Percentiles rank a stretch among this genome's conserved stretches.
phyloP scores from a whole-genome alignment of 2,797 vertebrate species.

The Mycteria americana region DNA sequence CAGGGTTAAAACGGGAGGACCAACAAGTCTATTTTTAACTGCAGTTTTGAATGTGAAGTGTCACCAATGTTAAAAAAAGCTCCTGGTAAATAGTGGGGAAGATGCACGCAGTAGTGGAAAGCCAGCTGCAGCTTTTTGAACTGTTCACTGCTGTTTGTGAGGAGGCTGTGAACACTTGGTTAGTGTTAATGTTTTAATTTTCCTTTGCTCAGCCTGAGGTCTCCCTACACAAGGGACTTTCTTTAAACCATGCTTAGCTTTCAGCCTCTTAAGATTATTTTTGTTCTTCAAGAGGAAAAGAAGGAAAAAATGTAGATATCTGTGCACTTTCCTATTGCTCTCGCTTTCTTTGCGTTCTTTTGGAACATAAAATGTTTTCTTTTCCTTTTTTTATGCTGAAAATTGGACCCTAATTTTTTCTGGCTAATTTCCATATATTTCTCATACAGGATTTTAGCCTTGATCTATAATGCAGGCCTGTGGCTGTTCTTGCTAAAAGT shows the following conservation, averaged over 20 bases:
- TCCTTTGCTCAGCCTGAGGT: not conserved
- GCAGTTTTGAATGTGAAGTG: constrained; percentile 58
- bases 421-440: constrained; percentile 35
- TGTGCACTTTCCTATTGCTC: not conserved
- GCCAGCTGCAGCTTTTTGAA: constrained; percentile 56
- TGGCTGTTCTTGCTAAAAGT: constrained; percentile 47
- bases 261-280: not conserved
- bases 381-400: not conserved
- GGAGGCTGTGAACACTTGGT: constrained; percentile 1
- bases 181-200: constrained; percentile 38
- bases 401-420: not conserved
- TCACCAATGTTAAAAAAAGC: constrained; percentile 61
- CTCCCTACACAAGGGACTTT: constrained; percentile 3
- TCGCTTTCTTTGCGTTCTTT: not conserved
- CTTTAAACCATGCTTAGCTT: not conserved
- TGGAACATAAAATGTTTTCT: not conserved
- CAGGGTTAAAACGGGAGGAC: constrained; percentile 42
- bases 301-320: not conserved
- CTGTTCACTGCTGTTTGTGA: not conserved
- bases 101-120: constrained; percentile 13
- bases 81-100: constrained; percentile 41
- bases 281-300: constrained; percentile 1
- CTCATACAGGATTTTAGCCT: constrained; percentile 12
- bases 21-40: constrained; percentile 36
- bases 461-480: constrained; percentile 41